These are phyloP conservation scores for Megaleporinus macrocephalus DNA, from an alignment of 2,113 vertebrate species.

Conservation along the genomic window DNA sequence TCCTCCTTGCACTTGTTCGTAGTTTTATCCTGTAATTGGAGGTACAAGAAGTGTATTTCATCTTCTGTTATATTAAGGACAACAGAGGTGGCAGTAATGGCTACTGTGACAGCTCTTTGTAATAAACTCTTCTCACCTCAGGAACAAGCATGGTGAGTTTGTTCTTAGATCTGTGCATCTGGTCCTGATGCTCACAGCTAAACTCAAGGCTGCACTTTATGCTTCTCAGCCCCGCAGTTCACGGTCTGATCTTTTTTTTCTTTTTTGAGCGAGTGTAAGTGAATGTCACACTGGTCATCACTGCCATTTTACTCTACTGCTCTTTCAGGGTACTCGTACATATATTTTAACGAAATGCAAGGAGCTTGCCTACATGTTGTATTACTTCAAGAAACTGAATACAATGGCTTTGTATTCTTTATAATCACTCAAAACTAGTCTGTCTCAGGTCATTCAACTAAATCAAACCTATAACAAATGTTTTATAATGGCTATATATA, in stretches of 20 bases:
- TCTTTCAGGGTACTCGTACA: slow-evolving; percentile 57
- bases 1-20: slow-evolving; percentile 32
- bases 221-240: slow-evolving; percentile 7
- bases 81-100: slow-evolving; percentile 38
- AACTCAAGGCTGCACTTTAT: slow-evolving; percentile 22
- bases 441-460: slow-evolving; percentile 61
- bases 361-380: slow-evolving; percentile 47
- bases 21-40: slow-evolving; percentile 39
- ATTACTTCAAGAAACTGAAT: slow-evolving; percentile 36
- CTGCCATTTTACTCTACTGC: slow-evolving; percentile 34
- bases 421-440: slow-evolving; percentile 51
- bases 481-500: slow-evolving; percentile 57
- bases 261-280: slow-evolving; percentile 36
- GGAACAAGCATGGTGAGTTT: slow-evolving; percentile 57
- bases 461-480: slow-evolving; percentile 47
- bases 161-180: slow-evolving; percentile 22
- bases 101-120: slow-evolving; percentile 49
- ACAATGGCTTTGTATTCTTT: slow-evolving; percentile 51
- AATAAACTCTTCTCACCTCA: slow-evolving; percentile 55
- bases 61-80: slow-evolving; percentile 25
- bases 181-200: slow-evolving; percentile 27
- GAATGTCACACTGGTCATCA: slow-evolving; percentile 49
- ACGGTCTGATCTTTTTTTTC: too few species aligned
- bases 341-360: slow-evolving; percentile 56
- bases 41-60: slow-evolving; percentile 35